phyloP scores from a whole-genome alignment of 37 sponge, comb jelly and placozoan genomes.

The Aplysina aerophoba region DNA sequence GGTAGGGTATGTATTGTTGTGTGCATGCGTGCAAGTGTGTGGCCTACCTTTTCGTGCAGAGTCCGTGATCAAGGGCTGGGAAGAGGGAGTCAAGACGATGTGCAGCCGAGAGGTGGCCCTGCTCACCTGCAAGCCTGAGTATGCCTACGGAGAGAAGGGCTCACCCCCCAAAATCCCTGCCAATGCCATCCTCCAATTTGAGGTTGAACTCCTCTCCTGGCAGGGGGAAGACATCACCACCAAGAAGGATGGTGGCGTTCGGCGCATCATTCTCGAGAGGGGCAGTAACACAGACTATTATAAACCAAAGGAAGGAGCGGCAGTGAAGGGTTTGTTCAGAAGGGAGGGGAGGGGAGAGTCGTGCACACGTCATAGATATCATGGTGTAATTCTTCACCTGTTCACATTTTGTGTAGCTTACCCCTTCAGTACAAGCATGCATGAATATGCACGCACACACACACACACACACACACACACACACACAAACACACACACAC shows the following conservation, averaged over 20 bases:
- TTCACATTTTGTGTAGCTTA: no score
- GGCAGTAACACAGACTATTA: slow-evolving; percentile 59
- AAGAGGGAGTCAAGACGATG: slow-evolving; percentile 94
- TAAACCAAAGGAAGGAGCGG: slow-evolving; percentile 78
- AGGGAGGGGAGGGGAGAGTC: neutral
- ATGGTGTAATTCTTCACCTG: no score
- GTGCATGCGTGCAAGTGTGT: neutral
- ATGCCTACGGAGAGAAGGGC: slow-evolving; percentile 89
- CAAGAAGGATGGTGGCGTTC: slow-evolving; percentile 77
- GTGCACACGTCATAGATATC: no score
- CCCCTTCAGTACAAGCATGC: no score
- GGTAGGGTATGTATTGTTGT: no score
- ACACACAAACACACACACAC: no score
- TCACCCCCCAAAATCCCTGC: slow-evolving; percentile 90
- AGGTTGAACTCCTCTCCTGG: slow-evolving; percentile 86
- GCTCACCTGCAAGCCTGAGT: slow-evolving; percentile 91
- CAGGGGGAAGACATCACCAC: slow-evolving; percentile 75
- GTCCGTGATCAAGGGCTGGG: slow-evolving; percentile 98
- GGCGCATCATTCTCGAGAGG: slow-evolving; percentile 51
- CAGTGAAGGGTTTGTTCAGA: slow-evolving; percentile 49
- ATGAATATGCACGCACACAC: no score
- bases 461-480: no score
- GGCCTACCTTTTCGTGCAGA: neutral
- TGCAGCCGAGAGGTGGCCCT: slow-evolving; percentile 78
- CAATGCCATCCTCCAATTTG: slow-evolving; percentile 92